phyloP scores from a whole-genome alignment of 2,113 vertebrate species.

The Neotoma lepida region DNA sequence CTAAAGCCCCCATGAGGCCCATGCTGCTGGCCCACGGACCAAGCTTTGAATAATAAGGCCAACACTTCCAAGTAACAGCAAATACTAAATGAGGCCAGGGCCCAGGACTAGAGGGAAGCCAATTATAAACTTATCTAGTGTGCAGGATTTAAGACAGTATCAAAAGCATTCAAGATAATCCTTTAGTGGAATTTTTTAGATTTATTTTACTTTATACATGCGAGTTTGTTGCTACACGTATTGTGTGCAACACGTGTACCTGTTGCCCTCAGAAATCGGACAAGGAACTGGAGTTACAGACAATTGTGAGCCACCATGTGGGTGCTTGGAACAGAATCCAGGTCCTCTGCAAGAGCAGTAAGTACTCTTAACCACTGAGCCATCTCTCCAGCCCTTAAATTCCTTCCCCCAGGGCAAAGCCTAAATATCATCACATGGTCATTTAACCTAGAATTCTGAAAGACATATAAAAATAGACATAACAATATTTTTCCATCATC shows the following conservation, averaged over 20 bases:
- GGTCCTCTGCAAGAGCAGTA: not conserved
- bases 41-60: not conserved
- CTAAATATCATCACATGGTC: not conserved
- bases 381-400: not conserved
- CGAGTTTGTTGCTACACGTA: not conserved
- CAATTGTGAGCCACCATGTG: not conserved
- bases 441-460: not conserved
- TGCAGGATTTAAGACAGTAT: not conserved
- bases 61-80: not conserved
- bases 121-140: not conserved
- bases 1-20: not conserved
- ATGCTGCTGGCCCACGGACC: not conserved
- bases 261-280: not conserved
- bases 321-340: not conserved
- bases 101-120: not conserved
- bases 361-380: not conserved
- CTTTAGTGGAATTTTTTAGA: slow-evolving; percentile 25
- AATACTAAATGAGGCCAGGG: slow-evolving; percentile 1
- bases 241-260: not conserved
- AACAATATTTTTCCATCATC: not conserved
- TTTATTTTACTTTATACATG: not conserved
- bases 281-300: not conserved
- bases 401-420: no score
- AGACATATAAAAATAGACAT: not conserved
- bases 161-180: slow-evolving; percentile 13